A percentile compares a stretch with the other conserved stretches of the same genome.
Evolutionary conservation across 1,140 invertebrate genomes (phyloP).

Genomic region (Sesamia nonagrioides): DNA sequence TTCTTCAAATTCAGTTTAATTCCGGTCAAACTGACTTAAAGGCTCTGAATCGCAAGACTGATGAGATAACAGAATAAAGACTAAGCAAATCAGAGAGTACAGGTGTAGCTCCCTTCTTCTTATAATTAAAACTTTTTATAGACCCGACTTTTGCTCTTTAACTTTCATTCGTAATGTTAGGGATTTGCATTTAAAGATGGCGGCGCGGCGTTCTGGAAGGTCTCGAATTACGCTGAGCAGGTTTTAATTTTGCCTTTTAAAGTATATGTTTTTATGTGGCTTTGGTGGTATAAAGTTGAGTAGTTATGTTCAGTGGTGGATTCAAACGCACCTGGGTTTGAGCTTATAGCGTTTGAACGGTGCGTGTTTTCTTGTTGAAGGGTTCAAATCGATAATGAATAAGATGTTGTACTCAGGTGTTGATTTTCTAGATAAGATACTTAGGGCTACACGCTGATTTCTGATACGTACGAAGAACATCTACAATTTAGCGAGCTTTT

Average conservation of each 20-base stretch:
- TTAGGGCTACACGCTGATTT: too few relatives aligned
- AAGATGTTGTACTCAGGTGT: too few relatives aligned
- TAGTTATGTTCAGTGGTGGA: too few relatives aligned
- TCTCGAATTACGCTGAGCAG: neutral
- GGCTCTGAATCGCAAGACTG: neutral
- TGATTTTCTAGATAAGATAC: too few relatives aligned
- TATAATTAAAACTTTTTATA: conserved; percentile 49
- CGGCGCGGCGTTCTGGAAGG: neutral
- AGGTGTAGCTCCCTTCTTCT: conserved; percentile 17
- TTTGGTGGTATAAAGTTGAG: neutral
- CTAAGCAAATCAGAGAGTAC: conserved; percentile 29
- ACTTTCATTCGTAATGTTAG: conserved; percentile 43
- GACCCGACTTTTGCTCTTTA: conserved; percentile 36
- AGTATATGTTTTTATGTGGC: neutral
- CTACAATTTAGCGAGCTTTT: too few relatives aligned
- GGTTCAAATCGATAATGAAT: too few relatives aligned
- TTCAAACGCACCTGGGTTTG: too few relatives aligned
- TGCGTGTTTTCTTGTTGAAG: too few relatives aligned
- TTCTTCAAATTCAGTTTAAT: too few relatives aligned
- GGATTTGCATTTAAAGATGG: conserved; percentile 46
- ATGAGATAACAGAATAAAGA: conserved; percentile 3
- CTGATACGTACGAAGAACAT: too few relatives aligned
- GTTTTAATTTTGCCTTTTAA: neutral
- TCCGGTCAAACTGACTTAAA: neutral
- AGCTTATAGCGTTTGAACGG: too few relatives aligned